Evolutionary conservation across 2,113 vertebrate genomes (phyloP).

Genomic region (Riparia riparia): DNA sequence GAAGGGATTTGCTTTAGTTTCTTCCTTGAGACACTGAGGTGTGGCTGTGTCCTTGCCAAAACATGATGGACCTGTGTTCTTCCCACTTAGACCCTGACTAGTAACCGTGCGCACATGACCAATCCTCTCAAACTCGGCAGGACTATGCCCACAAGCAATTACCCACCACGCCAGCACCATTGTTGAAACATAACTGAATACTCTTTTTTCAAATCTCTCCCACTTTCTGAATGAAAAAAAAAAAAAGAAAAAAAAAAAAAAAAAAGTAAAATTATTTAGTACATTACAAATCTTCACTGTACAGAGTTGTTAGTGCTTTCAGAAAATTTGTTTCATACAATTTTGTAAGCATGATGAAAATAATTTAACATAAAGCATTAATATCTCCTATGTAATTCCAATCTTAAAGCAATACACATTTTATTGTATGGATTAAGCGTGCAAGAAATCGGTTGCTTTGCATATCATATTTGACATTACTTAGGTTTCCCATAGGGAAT

Average conservation of each 20-base stretch:
- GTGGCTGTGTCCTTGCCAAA: background rate
- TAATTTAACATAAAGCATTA: background rate
- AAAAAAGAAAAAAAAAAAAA: no score
- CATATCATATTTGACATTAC: background rate
- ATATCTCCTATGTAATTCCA: background rate
- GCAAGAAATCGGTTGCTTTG: background rate
- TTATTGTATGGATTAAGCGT: background rate
- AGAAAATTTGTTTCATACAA: background rate
- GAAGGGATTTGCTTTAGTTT: background rate
- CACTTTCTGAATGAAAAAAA: background rate
- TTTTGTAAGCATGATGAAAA: background rate
- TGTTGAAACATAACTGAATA: background rate
- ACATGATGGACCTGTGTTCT: background rate
- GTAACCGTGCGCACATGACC: rapidly evolving
- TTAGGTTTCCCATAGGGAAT: background rate
- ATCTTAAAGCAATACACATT: background rate
- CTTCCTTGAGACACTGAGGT: background rate
- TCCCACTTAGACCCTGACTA: background rate
- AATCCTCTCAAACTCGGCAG: background rate
- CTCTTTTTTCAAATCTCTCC: background rate
- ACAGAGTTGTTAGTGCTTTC: background rate
- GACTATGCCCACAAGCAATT: background rate
- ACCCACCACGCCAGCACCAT: background rate
- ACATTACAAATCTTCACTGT: background rate
- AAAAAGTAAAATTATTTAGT: background rate